Base-by-base conservation (phyloP, 2,888 invertebrate species). In the Marronus borbonicus region DNA sequence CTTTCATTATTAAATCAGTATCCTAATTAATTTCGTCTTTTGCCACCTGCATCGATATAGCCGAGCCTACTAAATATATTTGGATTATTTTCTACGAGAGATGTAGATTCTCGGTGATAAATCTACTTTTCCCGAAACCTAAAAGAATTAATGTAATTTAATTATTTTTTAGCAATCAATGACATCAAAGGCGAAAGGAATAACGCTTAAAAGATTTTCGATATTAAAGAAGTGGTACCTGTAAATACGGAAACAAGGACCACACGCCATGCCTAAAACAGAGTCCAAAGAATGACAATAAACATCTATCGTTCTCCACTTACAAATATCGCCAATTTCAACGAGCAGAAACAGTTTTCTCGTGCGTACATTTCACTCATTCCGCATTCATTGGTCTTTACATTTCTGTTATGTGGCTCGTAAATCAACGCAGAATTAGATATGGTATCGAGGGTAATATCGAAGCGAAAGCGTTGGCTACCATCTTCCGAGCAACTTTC, bases 401-500 rank as follows among this genome's bases (percentile, higher is more conserved):
- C 24, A 31, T 5, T 14, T 62, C 10, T 24, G 28, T 14, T 12
- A 20, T 31, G 62, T 31, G 62, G 31, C 1, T 8, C n/a, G 24
- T 62, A 62, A 62, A 28, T 62, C 62, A 12, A 62, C 10, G 14
- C 62, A 2, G 62, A 62, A 62, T 62, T 62, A 62, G 62, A 62
- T 55, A 55, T 31, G 62, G 10, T 62, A 62, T 62, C 62, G 31
- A 31, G 62, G 28, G 24, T 62, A 62, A 62, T 62, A 62, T 62
- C 28, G 62, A 24, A 28, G 28, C 28, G 28, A 12, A 31, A 62
- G 62, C 62, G 62, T 62, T 31, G 62, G 28, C 8, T 12, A 31
- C 14, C 50, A 68, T 68, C 68, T 50, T 68, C 68, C 44, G 17
- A 44, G 24, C 68, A 68, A 68, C 50, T 68, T 68, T 68, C 50